These are phyloP conservation scores for Ridgeia piscesae DNA, from an alignment of 1,140 invertebrate genomes.

Conservation along the genomic window DNA sequence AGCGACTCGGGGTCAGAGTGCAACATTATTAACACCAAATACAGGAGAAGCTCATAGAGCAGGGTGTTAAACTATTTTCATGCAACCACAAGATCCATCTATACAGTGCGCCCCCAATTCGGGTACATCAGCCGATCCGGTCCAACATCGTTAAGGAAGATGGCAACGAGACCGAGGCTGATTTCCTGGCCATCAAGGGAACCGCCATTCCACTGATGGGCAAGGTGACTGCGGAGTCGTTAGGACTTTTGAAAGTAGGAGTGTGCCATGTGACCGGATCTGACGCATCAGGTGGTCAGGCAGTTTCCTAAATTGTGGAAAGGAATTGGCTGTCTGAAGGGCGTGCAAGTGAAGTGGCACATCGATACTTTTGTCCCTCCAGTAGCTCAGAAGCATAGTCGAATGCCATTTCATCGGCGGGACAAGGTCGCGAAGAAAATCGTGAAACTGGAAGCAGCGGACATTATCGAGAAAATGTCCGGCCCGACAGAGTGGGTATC, in stretches of 20 bases:
- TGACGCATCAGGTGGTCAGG: background rate
- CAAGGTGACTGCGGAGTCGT: constrained; percentile 9
- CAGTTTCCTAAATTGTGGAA: background rate
- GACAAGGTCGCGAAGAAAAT: too few species aligned
- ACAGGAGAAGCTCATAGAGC: background rate
- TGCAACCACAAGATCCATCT: background rate
- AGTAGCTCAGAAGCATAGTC: too few species aligned
- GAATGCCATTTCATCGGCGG: constrained; percentile 17
- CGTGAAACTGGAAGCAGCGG: constrained; percentile 20
- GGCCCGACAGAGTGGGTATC: too few species aligned
- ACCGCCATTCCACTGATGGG: constrained; percentile 2
- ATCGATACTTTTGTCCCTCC: constrained; percentile 2
- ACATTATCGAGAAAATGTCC: constrained; percentile 35
- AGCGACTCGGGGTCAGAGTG: background rate
- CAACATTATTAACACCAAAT: background rate
- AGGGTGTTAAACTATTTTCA: background rate
- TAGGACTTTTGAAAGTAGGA: background rate
- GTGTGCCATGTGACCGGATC: background rate
- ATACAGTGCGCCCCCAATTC: background rate
- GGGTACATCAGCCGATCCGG: background rate
- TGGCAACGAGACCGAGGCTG: background rate
- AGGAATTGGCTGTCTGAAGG: too few species aligned
- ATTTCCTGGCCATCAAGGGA: background rate
- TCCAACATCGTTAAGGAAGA: background rate
- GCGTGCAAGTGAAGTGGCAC: constrained; percentile 1